Evolutionary conservation across 1,140 invertebrate species (phyloP), one percentile per base, ranked within the genome.

Genomic region (Potamilus streckersoni): DNA sequence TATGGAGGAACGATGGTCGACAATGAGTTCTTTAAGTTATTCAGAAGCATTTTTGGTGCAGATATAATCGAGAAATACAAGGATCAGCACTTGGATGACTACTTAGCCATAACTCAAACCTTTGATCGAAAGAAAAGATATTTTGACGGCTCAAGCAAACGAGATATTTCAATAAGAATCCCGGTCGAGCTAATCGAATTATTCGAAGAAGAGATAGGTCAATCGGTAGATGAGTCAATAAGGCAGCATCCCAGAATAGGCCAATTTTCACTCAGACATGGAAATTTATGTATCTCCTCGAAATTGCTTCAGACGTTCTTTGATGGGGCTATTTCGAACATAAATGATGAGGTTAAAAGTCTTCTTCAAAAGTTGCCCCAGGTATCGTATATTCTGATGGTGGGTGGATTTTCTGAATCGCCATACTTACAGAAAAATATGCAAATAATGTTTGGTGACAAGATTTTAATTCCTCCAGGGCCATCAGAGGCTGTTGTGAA

Each of bases 1-100:
- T 76, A 64, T 71, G 74, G 74, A 16, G 74, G 74, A 19, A 76
- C 61, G n/a, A 76, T 31, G 23, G 63, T 76, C 13, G 74, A 76
- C 27, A 69, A 66, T 55, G 56, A 61, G 27, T 76, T 70, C 23
- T 23, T 70, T 1, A 27, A 65, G 2, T 19, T 31, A n/a, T 49
- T 76, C 2, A 70, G 13, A 19, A 15, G 49, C 19, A 62, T 76
- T 19, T 76, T 76, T 64, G 67, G 73, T 15, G 65, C 55, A 56
- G 17, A 38, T 23, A 16, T 69, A 11, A 62, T 74, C 17, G 61
- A 65, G 23, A n/a, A 62, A n/a, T 76, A 70, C 59, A 76, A 70
- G 55, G 61, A 38, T 15, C 11, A 70, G 5, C 19, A 64, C 56
- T 70, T 63, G 61, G 59, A 57, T 19, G 74, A 76, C n/a, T 76